Conservation (phyloP, 2,888 invertebrate genomes). For the Pristionchus entomophagus region DNA sequence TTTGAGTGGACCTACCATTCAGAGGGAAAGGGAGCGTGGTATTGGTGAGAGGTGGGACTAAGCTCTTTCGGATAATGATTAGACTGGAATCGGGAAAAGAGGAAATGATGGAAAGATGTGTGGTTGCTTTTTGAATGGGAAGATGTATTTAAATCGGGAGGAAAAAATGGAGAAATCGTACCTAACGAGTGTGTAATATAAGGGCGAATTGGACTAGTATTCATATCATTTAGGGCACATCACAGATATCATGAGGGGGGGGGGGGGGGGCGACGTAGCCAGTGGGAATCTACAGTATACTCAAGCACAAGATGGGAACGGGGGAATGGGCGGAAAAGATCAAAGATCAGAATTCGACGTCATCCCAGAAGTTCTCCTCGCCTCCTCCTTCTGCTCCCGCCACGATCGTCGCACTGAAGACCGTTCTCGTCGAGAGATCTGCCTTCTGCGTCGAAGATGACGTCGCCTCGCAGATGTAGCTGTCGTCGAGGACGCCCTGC, state of each 20-base stretch:
- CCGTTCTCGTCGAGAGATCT: background rate
- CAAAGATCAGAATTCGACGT: background rate
- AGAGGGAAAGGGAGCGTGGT: too few species aligned
- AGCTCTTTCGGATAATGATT: slow-evolving; percentile 17
- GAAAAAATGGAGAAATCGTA: too few species aligned
- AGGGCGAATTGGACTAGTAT: too few species aligned
- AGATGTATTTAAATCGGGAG: too few species aligned
- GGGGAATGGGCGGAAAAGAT: background rate
- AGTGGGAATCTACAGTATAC: background rate
- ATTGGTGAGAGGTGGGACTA: background rate
- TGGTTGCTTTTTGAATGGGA: too few species aligned
- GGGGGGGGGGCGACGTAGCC: too few species aligned
- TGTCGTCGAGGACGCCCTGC: background rate
- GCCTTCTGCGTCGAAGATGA: background rate
- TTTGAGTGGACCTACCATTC: background rate
- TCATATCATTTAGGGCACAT: background rate
- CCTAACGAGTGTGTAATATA: too few species aligned
- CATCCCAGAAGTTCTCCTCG: slow-evolving; percentile 19
- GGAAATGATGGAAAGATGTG: background rate
- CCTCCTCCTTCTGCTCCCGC: background rate
- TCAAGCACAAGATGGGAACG: background rate
- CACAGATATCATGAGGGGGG: background rate
- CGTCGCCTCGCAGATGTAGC: background rate
- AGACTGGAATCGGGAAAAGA: background rate
- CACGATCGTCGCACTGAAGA: background rate